phyloP scores from a whole-genome alignment of 2,797 vertebrate genomes.

The Ptychobarbus kaznakovi region DNA sequence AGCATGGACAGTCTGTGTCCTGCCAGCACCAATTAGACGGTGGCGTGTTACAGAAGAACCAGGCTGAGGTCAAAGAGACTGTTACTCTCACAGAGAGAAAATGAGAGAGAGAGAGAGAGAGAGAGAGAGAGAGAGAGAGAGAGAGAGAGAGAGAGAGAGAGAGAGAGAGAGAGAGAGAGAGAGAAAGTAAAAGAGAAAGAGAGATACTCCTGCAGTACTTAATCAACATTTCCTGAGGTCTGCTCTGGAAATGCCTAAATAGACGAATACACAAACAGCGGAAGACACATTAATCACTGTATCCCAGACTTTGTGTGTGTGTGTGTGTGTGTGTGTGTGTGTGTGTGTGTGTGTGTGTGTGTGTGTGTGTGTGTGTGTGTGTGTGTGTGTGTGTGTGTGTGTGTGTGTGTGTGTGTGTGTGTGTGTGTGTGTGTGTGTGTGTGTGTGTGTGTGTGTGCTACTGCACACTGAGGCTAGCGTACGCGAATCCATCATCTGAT shows the following conservation, averaged over 20 bases:
- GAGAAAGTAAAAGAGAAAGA: constrained; percentile 26
- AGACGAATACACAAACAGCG: constrained; percentile 53
- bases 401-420: not conserved
- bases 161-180: constrained; percentile 20
- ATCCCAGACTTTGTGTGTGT: not conserved
- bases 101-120: constrained; percentile 24
- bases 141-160: constrained; percentile 13
- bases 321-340: constrained; percentile 20
- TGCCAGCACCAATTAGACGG: constrained; percentile 74
- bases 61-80: constrained; percentile 73
- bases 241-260: constrained; percentile 55
- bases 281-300: constrained; percentile 50
- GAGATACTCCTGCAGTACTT: constrained; percentile 61
- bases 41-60: constrained; percentile 65
- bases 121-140: not conserved
- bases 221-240: constrained; percentile 65
- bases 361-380: too few species aligned
- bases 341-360: too few species aligned
- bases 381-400: not conserved
- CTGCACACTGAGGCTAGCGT: constrained; percentile 12
- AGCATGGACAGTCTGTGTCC: constrained; percentile 67
- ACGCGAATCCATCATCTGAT: constrained; percentile 50
- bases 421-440: constrained; percentile 7
- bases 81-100: constrained; percentile 55
- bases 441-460: not conserved